A percentile compares a stretch with the other conserved stretches of the same genome.
These are phyloP conservation scores for Karalla daura DNA, from an alignment of 2,797 vertebrate genomes.

Conservation along the genomic window DNA sequence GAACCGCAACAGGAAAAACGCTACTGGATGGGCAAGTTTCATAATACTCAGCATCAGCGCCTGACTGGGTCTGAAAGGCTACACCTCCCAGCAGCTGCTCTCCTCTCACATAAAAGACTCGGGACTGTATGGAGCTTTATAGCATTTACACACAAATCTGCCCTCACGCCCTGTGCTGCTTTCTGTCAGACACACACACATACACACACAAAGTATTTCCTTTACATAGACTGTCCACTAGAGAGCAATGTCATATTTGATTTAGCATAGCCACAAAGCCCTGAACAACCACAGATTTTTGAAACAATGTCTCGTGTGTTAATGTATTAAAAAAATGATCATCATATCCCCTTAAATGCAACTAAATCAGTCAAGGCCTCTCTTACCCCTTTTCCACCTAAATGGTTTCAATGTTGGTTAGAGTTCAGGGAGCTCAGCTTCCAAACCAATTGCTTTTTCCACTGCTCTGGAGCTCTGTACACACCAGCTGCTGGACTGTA, in stretches of 20 bases:
- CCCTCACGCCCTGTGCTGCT: neutral
- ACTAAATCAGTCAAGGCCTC: too few relatives aligned
- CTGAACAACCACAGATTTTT: neutral
- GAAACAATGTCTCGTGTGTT: neutral
- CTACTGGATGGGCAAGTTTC: slow-evolving; percentile 49
- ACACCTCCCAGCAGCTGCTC: neutral
- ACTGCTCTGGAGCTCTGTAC: too few relatives aligned
- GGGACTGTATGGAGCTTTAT: neutral
- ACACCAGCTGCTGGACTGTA: too few relatives aligned
- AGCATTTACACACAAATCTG: neutral
- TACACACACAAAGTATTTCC: neutral
- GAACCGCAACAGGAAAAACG: slow-evolving; percentile 20
- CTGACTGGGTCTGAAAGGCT: neutral
- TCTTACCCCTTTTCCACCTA: too few relatives aligned
- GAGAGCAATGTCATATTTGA: neutral
- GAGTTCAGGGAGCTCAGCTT: too few relatives aligned
- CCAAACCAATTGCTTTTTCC: too few relatives aligned
- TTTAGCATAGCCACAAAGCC: neutral
- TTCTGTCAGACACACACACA: neutral
- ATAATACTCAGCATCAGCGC: slow-evolving; percentile 29
- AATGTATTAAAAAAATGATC: neutral
- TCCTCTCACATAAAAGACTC: neutral
- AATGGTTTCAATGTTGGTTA: too few relatives aligned
- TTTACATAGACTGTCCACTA: neutral
- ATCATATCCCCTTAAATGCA: too few relatives aligned